Evolutionary conservation across 2,797 vertebrate species (phyloP).

Genomic region (Gallirallus australis): DNA sequence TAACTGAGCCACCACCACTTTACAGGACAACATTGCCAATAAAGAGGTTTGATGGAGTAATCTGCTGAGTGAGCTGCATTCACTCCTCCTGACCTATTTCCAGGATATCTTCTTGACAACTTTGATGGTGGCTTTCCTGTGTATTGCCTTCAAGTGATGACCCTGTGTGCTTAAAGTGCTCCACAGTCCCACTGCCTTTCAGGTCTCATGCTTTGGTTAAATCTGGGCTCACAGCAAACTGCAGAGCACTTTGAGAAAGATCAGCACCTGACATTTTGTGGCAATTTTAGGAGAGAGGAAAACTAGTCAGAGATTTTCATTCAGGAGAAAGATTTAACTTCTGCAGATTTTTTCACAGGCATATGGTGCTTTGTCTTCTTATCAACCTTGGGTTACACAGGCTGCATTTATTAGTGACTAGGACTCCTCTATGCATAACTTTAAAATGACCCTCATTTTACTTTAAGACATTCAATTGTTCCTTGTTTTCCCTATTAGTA

Average conservation of each 20-base stretch:
- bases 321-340: background rate
- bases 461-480: slow-evolving; percentile 66
- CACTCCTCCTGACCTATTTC: background rate
- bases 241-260: background rate
- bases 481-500: slow-evolving; percentile 72
- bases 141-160: background rate
- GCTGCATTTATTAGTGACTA: slow-evolving; percentile 53
- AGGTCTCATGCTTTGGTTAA: background rate
- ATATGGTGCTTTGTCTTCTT: background rate
- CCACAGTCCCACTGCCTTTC: background rate
- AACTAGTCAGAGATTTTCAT: background rate
- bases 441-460: slow-evolving; percentile 66
- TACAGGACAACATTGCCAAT: background rate
- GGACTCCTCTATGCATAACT: slow-evolving; percentile 44
- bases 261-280: background rate
- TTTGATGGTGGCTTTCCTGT: background rate
- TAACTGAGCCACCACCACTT: background rate
- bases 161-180: background rate
- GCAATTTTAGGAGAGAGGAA: background rate
- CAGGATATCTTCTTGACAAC: background rate
- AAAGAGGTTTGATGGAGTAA: background rate
- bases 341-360: background rate
- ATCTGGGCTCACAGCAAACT: background rate
- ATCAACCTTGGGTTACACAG: background rate
- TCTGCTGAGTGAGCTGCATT: background rate